These are phyloP conservation scores for Bergia puertoricense DNA, from an alignment of 92 coral and sea anemone species.

Conservation along the genomic window DNA sequence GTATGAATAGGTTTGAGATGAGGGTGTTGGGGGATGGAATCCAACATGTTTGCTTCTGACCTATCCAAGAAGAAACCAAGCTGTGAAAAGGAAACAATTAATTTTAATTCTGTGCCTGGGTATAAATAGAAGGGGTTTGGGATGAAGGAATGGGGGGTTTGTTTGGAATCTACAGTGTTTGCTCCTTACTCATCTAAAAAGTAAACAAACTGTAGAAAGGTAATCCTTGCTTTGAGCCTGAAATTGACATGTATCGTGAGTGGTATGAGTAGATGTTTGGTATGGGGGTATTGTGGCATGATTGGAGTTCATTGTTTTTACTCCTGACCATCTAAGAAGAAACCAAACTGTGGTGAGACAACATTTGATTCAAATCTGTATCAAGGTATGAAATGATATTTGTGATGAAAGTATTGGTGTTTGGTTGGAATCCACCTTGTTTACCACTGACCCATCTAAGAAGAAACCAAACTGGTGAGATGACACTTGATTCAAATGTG, in stretches of 20 bases:
- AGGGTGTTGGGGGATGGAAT: conserved; percentile 38
- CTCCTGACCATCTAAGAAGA: conserved; percentile 77
- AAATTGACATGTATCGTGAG: too few relatives aligned
- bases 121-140: background rate
- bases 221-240: too few relatives aligned
- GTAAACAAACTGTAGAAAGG: conserved; percentile 54
- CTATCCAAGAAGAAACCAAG: conserved; percentile 57
- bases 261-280: background rate
- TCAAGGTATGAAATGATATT: background rate
- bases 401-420: conserved; percentile 41
- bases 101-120: background rate
- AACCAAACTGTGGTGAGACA: conserved; percentile 55
- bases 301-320: conserved; percentile 63
- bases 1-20: conserved; percentile 37
- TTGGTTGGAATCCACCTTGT: conserved; percentile 71
- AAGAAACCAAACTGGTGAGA: conserved; percentile 61
- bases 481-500: background rate
- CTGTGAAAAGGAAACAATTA: conserved; percentile 44
- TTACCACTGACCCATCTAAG: conserved; percentile 85
- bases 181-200: conserved; percentile 73
- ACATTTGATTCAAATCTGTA: background rate
- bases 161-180: conserved; percentile 62
- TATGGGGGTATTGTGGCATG: conserved; percentile 45
- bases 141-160: conserved; percentile 51
- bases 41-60: conserved; percentile 75